Conservation (phyloP, 1,140 invertebrate genomes). For the Drosophila yakuba region DNA sequence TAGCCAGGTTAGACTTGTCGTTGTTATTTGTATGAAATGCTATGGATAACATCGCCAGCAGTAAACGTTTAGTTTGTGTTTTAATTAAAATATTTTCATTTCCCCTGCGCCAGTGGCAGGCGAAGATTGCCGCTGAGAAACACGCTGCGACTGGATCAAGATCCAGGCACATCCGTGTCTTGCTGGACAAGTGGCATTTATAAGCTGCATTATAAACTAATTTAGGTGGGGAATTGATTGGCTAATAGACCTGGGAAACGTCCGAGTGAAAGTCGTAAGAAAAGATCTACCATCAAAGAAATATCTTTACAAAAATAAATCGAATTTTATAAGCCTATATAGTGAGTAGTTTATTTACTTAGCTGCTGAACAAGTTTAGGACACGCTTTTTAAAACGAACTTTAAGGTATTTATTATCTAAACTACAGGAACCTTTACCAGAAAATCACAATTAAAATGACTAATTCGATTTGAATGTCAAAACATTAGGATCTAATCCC, state of each 20-base stretch:
- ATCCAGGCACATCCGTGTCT: slow-evolving; percentile 69
- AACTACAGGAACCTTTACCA: background rate
- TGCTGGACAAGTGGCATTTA: slow-evolving; percentile 68
- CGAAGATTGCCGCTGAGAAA: slow-evolving; percentile 44
- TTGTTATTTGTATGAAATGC: slow-evolving; percentile 68
- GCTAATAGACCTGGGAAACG: slow-evolving; percentile 50
- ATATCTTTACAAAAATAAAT: background rate
- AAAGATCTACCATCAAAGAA: background rate
- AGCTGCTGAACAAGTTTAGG: too few relatives aligned
- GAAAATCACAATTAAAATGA: background rate
- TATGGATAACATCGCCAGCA: slow-evolving; percentile 74
- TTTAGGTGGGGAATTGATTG: slow-evolving; percentile 68
- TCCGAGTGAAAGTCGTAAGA: slow-evolving; percentile 8
- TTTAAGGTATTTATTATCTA: background rate
- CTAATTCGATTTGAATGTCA: slow-evolving; percentile 33
- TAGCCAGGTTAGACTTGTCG: slow-evolving; percentile 43
- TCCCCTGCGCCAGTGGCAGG: slow-evolving; percentile 40
- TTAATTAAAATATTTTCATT: slow-evolving; percentile 82
- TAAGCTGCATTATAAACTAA: slow-evolving; percentile 64
- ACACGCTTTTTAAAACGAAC: background rate
- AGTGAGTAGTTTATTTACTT: background rate
- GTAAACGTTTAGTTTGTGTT: slow-evolving; percentile 82
- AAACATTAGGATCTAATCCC: slow-evolving; percentile 30
- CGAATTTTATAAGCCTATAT: background rate
- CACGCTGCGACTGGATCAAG: slow-evolving; percentile 55